Evolutionary conservation across 1,140 invertebrate genomes (phyloP), one percentile per base, ranked within the genome.

Genomic region (Bathynomus jamesi): DNA sequence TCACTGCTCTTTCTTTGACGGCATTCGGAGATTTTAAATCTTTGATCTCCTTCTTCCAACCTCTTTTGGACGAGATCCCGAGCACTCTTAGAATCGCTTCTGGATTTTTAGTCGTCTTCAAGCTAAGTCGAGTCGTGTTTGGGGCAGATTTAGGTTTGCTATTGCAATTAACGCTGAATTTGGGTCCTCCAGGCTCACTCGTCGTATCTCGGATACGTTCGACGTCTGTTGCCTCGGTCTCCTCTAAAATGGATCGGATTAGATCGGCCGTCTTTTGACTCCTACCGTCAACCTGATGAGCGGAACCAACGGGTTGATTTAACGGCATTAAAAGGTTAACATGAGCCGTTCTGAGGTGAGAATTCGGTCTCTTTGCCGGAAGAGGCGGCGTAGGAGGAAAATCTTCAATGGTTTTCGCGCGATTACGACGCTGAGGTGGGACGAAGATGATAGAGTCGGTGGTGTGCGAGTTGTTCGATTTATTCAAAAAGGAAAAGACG

Each of bases 71-170:
- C 13, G 65, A 28, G 17, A 66, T 68, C 8, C 65, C 68, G 10
- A 77, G 31, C 0, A 70, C 76, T 40, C 65, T 69, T 28, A 74
- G 28, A 4, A 77, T 27, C 3, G 73, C 46, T 31, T 77, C 76
- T 3, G 76, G 76, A 32, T 77, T 77, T 63, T 67, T 77, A 21
- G 63, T 67, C 21, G 71, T 25, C 32, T 71, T 69, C 11, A 72
- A 31, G 30, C 67, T 74, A 21, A 74, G 65, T 0, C 76, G 69
- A 1, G 76, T 71, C 4, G 72, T 77, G 30, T 63, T 72, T 3
- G 76, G 76, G 31, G 72, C 76, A 27, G 72, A 74, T 63, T 74
- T 77, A 24, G 76, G 76, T 68, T 77, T 77, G 31, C 61, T 72
- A 13, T 40, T 28, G 10, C 66, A 72, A 25, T 60, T 62, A 11